A percentile compares a stretch with the other conserved stretches of the same genome.
These are phyloP conservation scores for Falcunculus frontatus DNA, from an alignment of 2,113 vertebrate genomes.

Conservation along the genomic window DNA sequence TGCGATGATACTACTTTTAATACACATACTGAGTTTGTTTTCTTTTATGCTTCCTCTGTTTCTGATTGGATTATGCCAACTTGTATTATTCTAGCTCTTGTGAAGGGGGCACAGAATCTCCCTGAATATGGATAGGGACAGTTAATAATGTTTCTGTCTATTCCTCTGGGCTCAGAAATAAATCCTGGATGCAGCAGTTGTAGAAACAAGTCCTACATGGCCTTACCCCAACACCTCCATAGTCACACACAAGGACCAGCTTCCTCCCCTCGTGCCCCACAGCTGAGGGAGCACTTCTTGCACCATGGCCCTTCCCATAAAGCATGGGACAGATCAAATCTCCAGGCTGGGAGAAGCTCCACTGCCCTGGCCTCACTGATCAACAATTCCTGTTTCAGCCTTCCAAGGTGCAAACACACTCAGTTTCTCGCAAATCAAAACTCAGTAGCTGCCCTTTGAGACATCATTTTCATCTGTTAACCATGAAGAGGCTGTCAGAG, in stretches of 20 bases:
- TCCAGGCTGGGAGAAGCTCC: background rate
- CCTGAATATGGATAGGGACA: background rate
- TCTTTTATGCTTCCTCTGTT: background rate
- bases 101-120: background rate
- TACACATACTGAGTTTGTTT: background rate
- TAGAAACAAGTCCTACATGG: background rate
- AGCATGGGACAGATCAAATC: background rate
- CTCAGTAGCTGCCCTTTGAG: background rate
- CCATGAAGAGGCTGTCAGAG: background rate
- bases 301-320: background rate
- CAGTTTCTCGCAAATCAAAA: background rate
- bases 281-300: accelerated
- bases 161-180: background rate
- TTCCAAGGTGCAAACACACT: background rate
- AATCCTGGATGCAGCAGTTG: background rate
- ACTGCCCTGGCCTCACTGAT: background rate
- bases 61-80: background rate
- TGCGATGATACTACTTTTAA: background rate
- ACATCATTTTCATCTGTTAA: background rate
- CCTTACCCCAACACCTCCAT: background rate
- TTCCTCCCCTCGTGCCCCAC: accelerated
- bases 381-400: background rate
- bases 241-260: background rate
- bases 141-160: background rate
- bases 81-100: background rate